Conservation (phyloP, 2,888 invertebrate genomes). For the Dendrolimus houi region DNA sequence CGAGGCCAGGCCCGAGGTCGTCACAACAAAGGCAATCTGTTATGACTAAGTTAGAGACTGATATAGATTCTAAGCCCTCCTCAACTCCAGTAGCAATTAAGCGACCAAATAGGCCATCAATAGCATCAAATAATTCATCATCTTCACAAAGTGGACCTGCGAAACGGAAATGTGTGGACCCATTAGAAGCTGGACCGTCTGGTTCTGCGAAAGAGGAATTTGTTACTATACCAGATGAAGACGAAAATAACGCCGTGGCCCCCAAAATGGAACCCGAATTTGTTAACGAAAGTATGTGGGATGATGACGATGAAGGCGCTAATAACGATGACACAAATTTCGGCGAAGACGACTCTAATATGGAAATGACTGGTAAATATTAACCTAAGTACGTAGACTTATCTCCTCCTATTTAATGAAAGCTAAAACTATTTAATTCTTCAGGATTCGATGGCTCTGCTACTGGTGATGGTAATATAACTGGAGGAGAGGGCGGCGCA, state of each 20-base stretch:
- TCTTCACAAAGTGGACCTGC: constrained; percentile 76
- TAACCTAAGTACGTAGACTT: no score
- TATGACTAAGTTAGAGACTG: constrained; percentile 79
- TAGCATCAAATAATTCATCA: constrained; percentile 76
- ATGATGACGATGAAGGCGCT: constrained; percentile 77
- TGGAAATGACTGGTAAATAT: constrained; percentile 75
- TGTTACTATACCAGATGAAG: constrained; percentile 71
- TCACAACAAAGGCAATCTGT: constrained; percentile 78
- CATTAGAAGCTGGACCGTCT: constrained; percentile 78
- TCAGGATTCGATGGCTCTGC: constrained; percentile 71
- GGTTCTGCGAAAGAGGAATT: constrained; percentile 73
- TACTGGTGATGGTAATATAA: constrained; percentile 68
- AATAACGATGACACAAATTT: constrained; percentile 79
- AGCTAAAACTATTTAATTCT: constrained; percentile 3
- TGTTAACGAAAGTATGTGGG: constrained; percentile 77
- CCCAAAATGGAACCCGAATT: constrained; percentile 83
- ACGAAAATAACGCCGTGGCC: constrained; percentile 75
- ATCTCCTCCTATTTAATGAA: no score
- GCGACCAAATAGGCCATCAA: constrained; percentile 80
- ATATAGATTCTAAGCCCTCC: constrained; percentile 79
- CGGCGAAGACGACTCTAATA: constrained; percentile 80
- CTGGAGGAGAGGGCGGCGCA: constrained; percentile 70
- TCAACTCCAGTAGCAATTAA: constrained; percentile 77
- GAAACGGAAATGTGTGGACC: constrained; percentile 77
- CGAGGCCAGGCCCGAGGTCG: constrained; percentile 79